Base-by-base conservation (phyloP, 2,888 invertebrate species). In the Zootermopsis nevadensis region DNA sequence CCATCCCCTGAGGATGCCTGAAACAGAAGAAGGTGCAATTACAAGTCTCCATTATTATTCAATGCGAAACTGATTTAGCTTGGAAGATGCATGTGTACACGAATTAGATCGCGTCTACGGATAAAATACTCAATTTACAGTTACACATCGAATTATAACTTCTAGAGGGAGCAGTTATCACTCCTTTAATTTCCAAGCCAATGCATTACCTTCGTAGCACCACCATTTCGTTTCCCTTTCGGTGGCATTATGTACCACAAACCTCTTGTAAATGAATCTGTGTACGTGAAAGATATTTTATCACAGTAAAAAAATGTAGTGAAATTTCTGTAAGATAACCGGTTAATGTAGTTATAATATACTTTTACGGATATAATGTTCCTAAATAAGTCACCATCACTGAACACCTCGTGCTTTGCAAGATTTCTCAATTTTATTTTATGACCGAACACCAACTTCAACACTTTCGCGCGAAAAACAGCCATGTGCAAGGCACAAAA, bases 381-480 rank as follows among this genome's bases (percentile, higher is more conserved):
- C n/a, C n/a, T 8, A 7, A n/a, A n/a, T 60, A 60, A 60, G 12
- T 12, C 3, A 27, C 2, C 27, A 27, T 12, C 3, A 10, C 7
- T 60, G n/a, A 60, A 27, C 27, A 31, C 4, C 33, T 69, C 31
- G 8, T 33, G 69, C 10, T 22, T 69, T 33, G 69, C 38, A 2
- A 10, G 2, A 22, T 35, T 42, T 24, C 0, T 24, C 10, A 15
- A 3, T n/a, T 8, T 74, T 22, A 74, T 8, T 74, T 38, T 22
- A 74, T 19, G 24, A 74, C n/a, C 42, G 15, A 74, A 74, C 42
- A 27, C 38, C 74, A 38, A 74, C 74, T 74, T 74, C 31, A 42
- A 74, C 74, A 74, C 38, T n/a, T 74, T 38, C 74, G 35, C 74
- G 74, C 74, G 74, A 42, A 74, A 74, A 38, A 31, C n/a, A 15